Evolutionary conservation across 2,797 vertebrate genomes (phyloP), one percentile per base, ranked within the genome.

Genomic region (Loriculus beryllinus): DNA sequence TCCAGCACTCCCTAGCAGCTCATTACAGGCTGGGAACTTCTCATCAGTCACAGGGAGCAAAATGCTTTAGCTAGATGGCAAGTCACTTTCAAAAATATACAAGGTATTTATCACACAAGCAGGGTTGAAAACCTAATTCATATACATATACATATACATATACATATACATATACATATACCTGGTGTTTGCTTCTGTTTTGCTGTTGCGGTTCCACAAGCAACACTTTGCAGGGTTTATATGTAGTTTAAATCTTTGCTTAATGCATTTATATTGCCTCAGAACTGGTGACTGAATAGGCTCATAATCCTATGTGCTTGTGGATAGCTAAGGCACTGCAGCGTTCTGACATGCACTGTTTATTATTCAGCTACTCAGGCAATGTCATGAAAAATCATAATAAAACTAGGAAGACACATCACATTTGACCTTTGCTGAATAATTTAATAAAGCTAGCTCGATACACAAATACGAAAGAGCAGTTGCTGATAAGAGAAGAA

Each of bases 351-450:
- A 81, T 45, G 68, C 80, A 81, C 68, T 84, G 88, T 85, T 95
- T 97, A 82, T 92, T 97, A 96, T 96, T 95, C 88, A 95, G 52
- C 96, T 78, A 77, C 92, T 97, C 95, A 86, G 59, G 84, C 94
- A 93, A 91, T 91, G 94, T 96, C 96, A 97, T 64, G 90, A 97
- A 97, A 97, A 96, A 96, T 94, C 96, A 97, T 96, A 97, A 95
- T 91, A 96, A 92, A 96, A 75, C 92, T 81, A 84, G 92, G 95
- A 97, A 96, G 93, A 91, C 95, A 93, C 93, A 96, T 94, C 96
- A 96, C 97, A 93, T 95, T 98, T 98, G 97, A 98, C 97, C 97
- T 98, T 97, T 97, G 90, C 92, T 83, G 95, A 97, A 96, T 97
- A 97, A 97, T 97, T 97, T 95, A 98, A 98, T 98, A 95, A 98